phyloP scores from a whole-genome alignment of 2,888 invertebrate genomes.

The Helleia helle region DNA sequence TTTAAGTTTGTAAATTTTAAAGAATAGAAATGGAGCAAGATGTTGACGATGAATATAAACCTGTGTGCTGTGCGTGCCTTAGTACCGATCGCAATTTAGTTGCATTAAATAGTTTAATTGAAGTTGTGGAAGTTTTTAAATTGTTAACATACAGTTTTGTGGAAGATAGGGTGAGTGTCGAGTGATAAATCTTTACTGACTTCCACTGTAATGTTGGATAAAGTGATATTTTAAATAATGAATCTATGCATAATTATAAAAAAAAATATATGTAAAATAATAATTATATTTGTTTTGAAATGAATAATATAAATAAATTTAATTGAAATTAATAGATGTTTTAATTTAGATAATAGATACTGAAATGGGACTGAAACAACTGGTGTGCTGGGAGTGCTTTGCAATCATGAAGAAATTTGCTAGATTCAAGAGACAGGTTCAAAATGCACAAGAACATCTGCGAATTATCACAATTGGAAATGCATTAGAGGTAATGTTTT shows the following conservation, averaged over 20 bases:
- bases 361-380: conserved; percentile 27
- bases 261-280: too few species aligned
- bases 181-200: too few species aligned
- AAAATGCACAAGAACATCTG: conserved; percentile 55
- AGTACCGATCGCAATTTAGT: conserved; percentile 52
- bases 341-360: conserved; percentile 33
- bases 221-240: too few species aligned
- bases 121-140: conserved; percentile 48
- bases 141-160: conserved; percentile 58
- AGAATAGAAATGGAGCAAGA: conserved; percentile 54
- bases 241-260: too few species aligned
- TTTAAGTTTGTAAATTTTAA: conserved; percentile 17
- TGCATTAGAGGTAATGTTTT: conserved; percentile 45
- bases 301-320: neutral
- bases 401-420: conserved; percentile 46
- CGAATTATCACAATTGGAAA: conserved; percentile 46
- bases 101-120: conserved; percentile 36
- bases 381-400: conserved; percentile 59
- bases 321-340: too few species aligned
- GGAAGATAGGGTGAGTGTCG: conserved; percentile 51
- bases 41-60: conserved; percentile 43
- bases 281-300: too few species aligned
- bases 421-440: conserved; percentile 53
- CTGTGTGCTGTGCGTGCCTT: conserved; percentile 52
- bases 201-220: too few species aligned